Evolutionary conservation across 1,140 invertebrate species (phyloP), one percentile per base, ranked within the genome.

Genomic region (Belonocnema kinseyi): DNA sequence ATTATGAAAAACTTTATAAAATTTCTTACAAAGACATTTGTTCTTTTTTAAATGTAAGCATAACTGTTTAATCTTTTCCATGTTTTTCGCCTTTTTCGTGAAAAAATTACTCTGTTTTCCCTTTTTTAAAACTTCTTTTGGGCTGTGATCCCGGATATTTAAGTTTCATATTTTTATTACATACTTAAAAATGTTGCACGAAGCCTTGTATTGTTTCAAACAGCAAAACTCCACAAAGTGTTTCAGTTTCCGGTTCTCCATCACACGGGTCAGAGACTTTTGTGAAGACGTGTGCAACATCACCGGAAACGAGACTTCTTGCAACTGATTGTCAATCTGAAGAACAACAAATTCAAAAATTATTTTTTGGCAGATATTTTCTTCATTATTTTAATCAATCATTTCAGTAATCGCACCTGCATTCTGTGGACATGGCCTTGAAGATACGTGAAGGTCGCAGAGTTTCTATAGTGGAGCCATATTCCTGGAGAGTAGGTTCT

Each of bases 271-370:
- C 76, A 89, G 78, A 71, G 78, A 84, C 54, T 87, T 86, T 73
- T 88, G 87, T n/a, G 91, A 90, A 6, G 90, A 89, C 0, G 95
- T 94, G 85, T 95, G 93, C n/a, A 97, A 85, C 1, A 96, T 94
- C 72, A 95, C 94, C 1, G 95, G 95, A 86, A 96, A 96, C 52
- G 94, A 94, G n/a, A 96, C 94, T 86, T 96, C 94, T 21, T 93
- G 90, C 75, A 95, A 86, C 88, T 97, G 96, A 91, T 97, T 97
- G 88, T 97, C 96, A 77, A 97, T 91, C 93, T 97, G 90, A 12
- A 93, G 85, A 21, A 58, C 33, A 76, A 50, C 33, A 17, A 12
- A 46, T 33, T 58, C 2, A 56, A 26, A 74, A 72, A 14, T 21
- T 72, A 7, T 72, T 26, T 56, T 16, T n/a, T 46, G 40, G 56